These are phyloP conservation scores for Crotophaga sulcirostris DNA, from an alignment of 2,113 vertebrate genomes.

Conservation along the genomic window DNA sequence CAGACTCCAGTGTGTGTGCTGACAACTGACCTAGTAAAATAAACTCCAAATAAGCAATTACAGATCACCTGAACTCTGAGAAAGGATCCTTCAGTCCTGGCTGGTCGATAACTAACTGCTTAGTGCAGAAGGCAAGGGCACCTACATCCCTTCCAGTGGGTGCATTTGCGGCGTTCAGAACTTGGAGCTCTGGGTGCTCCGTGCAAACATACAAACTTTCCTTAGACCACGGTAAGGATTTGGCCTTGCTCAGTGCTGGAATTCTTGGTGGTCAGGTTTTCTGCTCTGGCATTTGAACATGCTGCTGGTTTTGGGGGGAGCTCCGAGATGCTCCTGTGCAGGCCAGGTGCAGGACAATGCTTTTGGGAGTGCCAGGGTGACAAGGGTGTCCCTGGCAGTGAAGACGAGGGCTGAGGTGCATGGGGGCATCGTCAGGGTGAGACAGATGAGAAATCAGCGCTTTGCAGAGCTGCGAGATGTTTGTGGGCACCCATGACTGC, in stretches of 20 bases:
- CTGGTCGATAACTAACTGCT: not conserved
- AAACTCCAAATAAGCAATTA: not conserved
- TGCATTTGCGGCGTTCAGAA: fast-evolving
- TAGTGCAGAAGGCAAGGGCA: not conserved
- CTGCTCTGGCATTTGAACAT: not conserved
- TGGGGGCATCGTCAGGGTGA: not conserved
- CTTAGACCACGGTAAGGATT: not conserved
- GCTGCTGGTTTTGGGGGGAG: not conserved
- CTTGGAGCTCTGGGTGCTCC: not conserved
- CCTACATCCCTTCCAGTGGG: not conserved
- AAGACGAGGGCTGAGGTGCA: not conserved
- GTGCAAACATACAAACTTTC: not conserved
- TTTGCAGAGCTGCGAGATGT: not conserved
- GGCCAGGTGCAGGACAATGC: not conserved
- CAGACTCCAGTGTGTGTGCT: not conserved
- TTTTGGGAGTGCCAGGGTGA: not conserved
- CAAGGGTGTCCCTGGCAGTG: not conserved
- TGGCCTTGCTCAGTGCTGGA: not conserved
- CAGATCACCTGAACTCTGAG: not conserved
- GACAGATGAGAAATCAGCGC: not conserved
- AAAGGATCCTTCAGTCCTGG: not conserved
- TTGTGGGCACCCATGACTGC: not conserved
- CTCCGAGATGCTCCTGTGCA: not conserved
- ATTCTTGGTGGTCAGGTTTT: not conserved
- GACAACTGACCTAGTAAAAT: not conserved